Base-by-base conservation (phyloP, 1,140 invertebrate genomes). In the Ceratina calcarata region DNA sequence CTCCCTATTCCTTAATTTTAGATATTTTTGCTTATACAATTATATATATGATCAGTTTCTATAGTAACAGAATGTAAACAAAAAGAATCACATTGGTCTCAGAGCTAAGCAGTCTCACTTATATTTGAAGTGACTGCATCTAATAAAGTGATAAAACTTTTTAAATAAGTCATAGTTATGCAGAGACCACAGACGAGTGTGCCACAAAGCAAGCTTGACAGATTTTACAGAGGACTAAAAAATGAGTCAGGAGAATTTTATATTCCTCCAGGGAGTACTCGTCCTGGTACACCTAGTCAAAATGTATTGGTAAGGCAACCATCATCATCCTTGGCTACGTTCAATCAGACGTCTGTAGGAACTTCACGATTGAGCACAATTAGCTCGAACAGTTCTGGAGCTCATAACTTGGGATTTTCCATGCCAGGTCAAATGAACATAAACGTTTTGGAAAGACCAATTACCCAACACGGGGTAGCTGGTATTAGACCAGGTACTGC, bases 401-500 rank as follows among this genome's bases (percentile, higher is more conserved):
- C 87, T 65, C 55, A 90, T 7, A 89, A 85, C 45, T 89, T 88
- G 18, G 90, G 87, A 45, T 65, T 91, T 22, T 37, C 83, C 0
- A 81, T 87, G n/a, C 80, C 68, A n/a, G 80, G 73, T 37, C 88
- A 81, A 60, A 83, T 88, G 22, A 86, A 78, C 68, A 73, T 88
- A 16, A 84, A 66, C 37, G 92, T 95, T 24, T 91, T 94, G 32
- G 97, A 97, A 85, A 93, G 97, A 73, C 96, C 97, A 3, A 96
- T 97, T 80, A 98, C 97, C 7, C 96, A 97, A 87, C 96, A 97
- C 93, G 97, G 97, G 2, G 93, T 97, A 16, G 96, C 95, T 24
- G 96, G 96, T 3, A 92, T 97, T 81, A 95, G 96, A 82, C 96
- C 96, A 1, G 94, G 94, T 60, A 95, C 96, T 0, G 94, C 94